Percentiles rank a stretch among this genome's conserved stretches.
phyloP scores from a whole-genome alignment of 2,797 vertebrate species.

The Notolepis coatsorum region DNA sequence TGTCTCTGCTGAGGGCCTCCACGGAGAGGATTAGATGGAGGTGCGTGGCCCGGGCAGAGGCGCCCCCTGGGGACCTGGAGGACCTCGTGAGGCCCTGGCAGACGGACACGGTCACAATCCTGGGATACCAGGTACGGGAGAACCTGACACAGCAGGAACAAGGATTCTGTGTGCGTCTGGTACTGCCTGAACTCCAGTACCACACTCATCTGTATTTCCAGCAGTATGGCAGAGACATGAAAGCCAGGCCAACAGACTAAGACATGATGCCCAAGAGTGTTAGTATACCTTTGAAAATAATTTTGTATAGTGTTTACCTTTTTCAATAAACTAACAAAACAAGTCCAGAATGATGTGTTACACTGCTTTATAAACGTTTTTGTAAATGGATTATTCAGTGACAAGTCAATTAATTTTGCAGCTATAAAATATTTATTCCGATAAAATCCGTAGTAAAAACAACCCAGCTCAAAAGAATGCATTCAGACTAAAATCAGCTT shows the following conservation, averaged over 20 bases:
- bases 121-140: slow-evolving; percentile 46
- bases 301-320: neutral
- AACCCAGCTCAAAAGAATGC: neutral
- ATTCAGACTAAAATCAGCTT: neutral
- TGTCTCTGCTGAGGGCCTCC: slow-evolving; percentile 34
- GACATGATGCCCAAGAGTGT: too few relatives aligned
- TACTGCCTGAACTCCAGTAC: slow-evolving; percentile 64
- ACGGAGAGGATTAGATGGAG: slow-evolving; percentile 19
- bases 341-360: too few relatives aligned
- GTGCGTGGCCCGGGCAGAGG: slow-evolving; percentile 33
- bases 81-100: slow-evolving; percentile 42
- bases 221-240: slow-evolving; percentile 55
- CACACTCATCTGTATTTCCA: slow-evolving; percentile 54
- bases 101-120: slow-evolving; percentile 34
- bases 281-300: too few relatives aligned
- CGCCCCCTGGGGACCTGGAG: slow-evolving; percentile 36
- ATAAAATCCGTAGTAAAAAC: slow-evolving; percentile 18
- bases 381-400: neutral
- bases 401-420: neutral
- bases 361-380: neutral
- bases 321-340: neutral
- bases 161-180: slow-evolving; percentile 51
- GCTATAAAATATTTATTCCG: slow-evolving; percentile 43
- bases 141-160: slow-evolving; percentile 48
- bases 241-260: slow-evolving; percentile 27